Evolutionary conservation across 2,888 invertebrate species (phyloP).

Genomic region (Euzetes globulus): DNA sequence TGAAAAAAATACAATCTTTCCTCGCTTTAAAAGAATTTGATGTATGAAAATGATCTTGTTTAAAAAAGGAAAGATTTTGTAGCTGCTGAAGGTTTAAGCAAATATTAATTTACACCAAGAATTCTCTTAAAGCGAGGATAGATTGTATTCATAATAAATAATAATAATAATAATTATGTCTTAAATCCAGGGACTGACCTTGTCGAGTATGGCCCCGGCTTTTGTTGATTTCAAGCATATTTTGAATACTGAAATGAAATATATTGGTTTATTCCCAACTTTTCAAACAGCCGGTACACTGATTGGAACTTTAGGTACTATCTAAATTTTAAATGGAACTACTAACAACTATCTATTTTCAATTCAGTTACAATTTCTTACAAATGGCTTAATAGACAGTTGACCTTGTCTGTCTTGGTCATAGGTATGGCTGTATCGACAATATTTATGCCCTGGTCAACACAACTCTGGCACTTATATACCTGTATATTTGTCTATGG

Average conservation of each 20-base stretch:
- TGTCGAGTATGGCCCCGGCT: not conserved
- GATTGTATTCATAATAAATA: no score
- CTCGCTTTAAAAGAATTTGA: no score
- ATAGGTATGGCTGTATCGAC: not conserved
- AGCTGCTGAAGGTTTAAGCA: no score
- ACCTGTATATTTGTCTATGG: constrained; percentile 8
- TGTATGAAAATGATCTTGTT: no score
- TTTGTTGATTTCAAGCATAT: not conserved
- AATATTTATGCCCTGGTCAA: not conserved
- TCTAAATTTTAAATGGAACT: no score
- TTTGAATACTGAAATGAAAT: not conserved
- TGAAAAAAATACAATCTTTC: no score
- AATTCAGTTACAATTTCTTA: not conserved
- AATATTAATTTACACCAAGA: no score
- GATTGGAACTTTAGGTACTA: not conserved
- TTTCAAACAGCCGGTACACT: not conserved
- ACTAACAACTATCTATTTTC: no score
- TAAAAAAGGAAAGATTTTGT: no score
- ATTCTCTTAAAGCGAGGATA: not conserved
- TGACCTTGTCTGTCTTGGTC: no score
- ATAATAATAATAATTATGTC: not conserved
- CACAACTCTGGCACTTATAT: not conserved
- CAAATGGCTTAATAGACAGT: no score
- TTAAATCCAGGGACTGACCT: not conserved
- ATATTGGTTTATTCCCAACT: not conserved